phyloP scores from a whole-genome alignment of 2,888 invertebrate genomes.

The Syrphus vitripennis region DNA sequence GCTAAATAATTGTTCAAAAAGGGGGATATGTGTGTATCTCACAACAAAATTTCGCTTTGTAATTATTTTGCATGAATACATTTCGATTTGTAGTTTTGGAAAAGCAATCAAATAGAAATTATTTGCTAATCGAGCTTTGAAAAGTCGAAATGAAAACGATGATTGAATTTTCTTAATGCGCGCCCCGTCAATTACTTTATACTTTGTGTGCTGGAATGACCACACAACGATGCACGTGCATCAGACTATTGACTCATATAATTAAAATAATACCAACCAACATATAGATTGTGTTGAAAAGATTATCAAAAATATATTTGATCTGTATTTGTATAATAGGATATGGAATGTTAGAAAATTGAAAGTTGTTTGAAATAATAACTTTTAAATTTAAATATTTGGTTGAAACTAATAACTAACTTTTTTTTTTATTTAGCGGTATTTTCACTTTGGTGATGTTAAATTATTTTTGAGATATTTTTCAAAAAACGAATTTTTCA shows the following conservation, averaged over 20 bases:
- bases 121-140: constrained; percentile 11
- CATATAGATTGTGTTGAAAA: not conserved
- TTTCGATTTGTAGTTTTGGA: constrained; percentile 30
- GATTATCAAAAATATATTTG: not conserved
- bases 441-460: too few relatives aligned
- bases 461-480: too few relatives aligned
- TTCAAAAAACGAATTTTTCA: too few relatives aligned
- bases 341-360: not conserved
- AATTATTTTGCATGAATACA: constrained; percentile 32
- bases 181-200: not conserved
- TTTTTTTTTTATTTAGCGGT: too few relatives aligned
- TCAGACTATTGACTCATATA: not conserved
- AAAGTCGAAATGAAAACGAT: not conserved
- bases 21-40: not conserved
- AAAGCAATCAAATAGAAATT: constrained; percentile 12
- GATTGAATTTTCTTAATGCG: constrained; percentile 22
- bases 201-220: not conserved
- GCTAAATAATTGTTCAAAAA: not conserved
- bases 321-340: not conserved
- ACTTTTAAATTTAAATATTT: too few relatives aligned
- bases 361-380: not conserved
- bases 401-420: too few relatives aligned
- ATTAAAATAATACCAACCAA: not conserved
- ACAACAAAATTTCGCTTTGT: constrained; percentile 21
- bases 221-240: too few relatives aligned